These are phyloP conservation scores for Zootoca vivipara DNA, from an alignment of 2,113 vertebrate genomes.

Conservation along the genomic window DNA sequence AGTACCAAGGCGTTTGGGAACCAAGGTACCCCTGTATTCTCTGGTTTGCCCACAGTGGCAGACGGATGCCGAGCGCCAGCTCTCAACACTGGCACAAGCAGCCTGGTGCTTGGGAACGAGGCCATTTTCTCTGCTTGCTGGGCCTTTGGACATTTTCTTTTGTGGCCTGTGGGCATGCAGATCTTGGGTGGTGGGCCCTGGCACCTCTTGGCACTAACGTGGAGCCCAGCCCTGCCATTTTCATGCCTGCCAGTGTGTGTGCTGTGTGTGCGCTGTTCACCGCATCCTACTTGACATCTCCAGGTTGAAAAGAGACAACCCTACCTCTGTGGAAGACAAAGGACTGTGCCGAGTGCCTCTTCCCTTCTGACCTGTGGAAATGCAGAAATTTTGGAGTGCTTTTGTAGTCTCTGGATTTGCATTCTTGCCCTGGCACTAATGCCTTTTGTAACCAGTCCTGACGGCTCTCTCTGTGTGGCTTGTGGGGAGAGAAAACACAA, in stretches of 20 bases:
- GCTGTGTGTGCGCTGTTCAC: background rate
- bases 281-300: background rate
- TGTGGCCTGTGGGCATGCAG: background rate
- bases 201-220: background rate
- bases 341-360: background rate
- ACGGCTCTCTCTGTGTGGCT: background rate
- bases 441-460: background rate
- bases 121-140: too few relatives aligned
- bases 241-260: background rate
- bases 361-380: background rate
- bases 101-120: background rate
- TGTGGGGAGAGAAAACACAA: too few relatives aligned
- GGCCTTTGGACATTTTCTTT: background rate
- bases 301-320: background rate
- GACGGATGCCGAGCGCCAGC: too few relatives aligned
- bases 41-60: background rate
- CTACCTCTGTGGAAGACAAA: too few relatives aligned
- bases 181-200: background rate
- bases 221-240: background rate
- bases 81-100: background rate
- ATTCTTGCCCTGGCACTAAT: background rate
- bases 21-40: too few relatives aligned
- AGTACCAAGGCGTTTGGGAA: too few relatives aligned
- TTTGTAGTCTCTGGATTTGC: background rate
- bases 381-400: background rate